Percentiles rank a stretch among this genome's conserved stretches.
Evolutionary conservation across 1,140 invertebrate genomes (phyloP).

Genomic region (Sesamia nonagrioides): DNA sequence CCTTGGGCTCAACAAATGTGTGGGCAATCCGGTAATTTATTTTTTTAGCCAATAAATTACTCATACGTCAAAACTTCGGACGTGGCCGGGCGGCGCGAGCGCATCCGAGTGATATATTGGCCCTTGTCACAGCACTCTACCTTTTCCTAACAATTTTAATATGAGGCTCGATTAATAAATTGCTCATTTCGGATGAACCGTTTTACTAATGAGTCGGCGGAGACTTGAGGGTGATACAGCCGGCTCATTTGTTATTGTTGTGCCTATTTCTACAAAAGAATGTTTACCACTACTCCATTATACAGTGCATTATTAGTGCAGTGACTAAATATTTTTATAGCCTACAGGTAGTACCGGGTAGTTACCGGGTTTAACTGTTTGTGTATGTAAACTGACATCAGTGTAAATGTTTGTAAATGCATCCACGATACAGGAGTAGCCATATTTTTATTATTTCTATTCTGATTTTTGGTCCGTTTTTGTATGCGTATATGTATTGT

Average conservation of each 20-base stretch:
- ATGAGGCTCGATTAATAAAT: slow-evolving; percentile 78
- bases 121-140: slow-evolving; percentile 79
- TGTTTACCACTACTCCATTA: background rate
- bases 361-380: no score
- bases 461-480: no score
- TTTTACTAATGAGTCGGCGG: slow-evolving; percentile 67
- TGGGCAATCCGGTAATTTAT: slow-evolving; percentile 85
- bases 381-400: no score
- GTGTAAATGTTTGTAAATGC: no score
- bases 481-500: no score
- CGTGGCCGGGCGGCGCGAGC: slow-evolving; percentile 61
- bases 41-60: slow-evolving; percentile 87
- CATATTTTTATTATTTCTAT: no score
- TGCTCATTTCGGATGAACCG: slow-evolving; percentile 67
- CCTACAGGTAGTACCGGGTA: no score
- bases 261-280: background rate
- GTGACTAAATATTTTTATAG: no score
- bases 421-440: no score
- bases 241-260: slow-evolving; percentile 21
- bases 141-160: slow-evolving; percentile 79
- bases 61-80: slow-evolving; percentile 85
- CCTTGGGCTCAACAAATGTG: slow-evolving; percentile 83
- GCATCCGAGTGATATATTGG: slow-evolving; percentile 83
- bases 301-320: no score
- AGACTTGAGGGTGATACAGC: background rate